phyloP scores from a whole-genome alignment of 2,797 vertebrate genomes.

The Stomatorhinus walkeri region DNA sequence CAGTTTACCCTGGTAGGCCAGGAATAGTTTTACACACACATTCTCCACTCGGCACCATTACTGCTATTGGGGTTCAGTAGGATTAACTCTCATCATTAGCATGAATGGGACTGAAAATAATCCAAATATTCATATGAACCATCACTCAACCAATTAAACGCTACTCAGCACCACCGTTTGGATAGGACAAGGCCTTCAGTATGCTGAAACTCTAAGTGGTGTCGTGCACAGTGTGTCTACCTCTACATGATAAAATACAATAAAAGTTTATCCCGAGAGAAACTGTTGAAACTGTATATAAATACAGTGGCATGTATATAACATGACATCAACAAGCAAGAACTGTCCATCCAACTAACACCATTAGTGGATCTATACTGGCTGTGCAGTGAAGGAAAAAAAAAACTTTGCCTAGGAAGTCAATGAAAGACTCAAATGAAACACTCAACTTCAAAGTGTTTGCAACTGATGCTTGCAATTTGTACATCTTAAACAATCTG shows the following conservation, averaged over 20 bases:
- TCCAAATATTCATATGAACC: background rate
- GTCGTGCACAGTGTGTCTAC: background rate
- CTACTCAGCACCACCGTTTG: background rate
- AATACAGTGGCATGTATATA: constrained; percentile 20
- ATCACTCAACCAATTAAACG: background rate
- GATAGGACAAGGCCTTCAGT: background rate
- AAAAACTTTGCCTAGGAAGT: background rate
- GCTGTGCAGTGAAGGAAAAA: background rate
- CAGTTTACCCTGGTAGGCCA: background rate
- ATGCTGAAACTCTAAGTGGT: constrained; percentile 29
- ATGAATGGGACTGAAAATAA: background rate
- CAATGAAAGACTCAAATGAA: constrained; percentile 9
- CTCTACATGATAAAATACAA: background rate
- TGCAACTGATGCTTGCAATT: constrained; percentile 6
- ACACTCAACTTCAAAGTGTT: constrained; percentile 15
- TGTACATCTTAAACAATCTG: constrained; percentile 13
- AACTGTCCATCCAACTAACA: background rate
- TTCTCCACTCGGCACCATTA: background rate
- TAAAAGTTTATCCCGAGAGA: background rate
- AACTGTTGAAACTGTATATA: background rate
- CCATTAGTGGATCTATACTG: background rate
- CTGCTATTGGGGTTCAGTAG: background rate
- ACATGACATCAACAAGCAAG: background rate
- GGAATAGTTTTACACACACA: background rate
- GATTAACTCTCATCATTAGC: background rate